phyloP scores from a whole-genome alignment of 2,797 vertebrate genomes.

The Scarus forsteni region DNA sequence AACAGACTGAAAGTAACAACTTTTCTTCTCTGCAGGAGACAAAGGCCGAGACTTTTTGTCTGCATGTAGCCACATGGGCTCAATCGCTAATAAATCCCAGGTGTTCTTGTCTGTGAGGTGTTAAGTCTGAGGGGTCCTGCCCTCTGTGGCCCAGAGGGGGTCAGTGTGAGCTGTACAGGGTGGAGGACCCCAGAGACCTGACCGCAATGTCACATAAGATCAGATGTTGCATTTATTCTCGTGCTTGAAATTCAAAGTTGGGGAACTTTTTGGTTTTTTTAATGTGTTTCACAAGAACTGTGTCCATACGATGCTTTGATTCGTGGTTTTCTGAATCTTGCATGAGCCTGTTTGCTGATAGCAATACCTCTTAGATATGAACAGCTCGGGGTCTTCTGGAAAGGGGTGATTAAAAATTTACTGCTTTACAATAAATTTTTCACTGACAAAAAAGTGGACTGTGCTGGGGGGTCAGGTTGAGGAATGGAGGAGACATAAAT shows the following conservation, averaged over 20 bases:
- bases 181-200: constrained; percentile 62
- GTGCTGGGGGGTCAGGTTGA: constrained; percentile 45
- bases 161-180: constrained; percentile 48
- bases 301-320: constrained; percentile 26
- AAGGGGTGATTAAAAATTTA: constrained; percentile 82
- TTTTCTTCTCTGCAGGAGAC: constrained; percentile 48
- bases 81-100: constrained; percentile 75
- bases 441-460: constrained; percentile 65
- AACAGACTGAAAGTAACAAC: constrained; percentile 45
- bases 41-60: constrained; percentile 51
- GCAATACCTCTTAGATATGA: constrained; percentile 71
- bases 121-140: constrained; percentile 74
- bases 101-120: constrained; percentile 76
- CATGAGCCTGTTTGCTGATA: constrained; percentile 47
- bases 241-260: constrained; percentile 48
- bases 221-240: constrained; percentile 68
- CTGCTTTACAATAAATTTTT: constrained; percentile 78
- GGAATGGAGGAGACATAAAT: constrained; percentile 39
- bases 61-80: constrained; percentile 42
- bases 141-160: constrained; percentile 61
- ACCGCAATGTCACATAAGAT: constrained; percentile 64
- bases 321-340: constrained; percentile 28
- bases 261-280: constrained; percentile 32
- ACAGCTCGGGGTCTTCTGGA: constrained; percentile 76
- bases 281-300: constrained; percentile 10